These are phyloP conservation scores for Aspidapion aeneum DNA, from an alignment of 2,888 invertebrate genomes.

Conservation along the genomic window DNA sequence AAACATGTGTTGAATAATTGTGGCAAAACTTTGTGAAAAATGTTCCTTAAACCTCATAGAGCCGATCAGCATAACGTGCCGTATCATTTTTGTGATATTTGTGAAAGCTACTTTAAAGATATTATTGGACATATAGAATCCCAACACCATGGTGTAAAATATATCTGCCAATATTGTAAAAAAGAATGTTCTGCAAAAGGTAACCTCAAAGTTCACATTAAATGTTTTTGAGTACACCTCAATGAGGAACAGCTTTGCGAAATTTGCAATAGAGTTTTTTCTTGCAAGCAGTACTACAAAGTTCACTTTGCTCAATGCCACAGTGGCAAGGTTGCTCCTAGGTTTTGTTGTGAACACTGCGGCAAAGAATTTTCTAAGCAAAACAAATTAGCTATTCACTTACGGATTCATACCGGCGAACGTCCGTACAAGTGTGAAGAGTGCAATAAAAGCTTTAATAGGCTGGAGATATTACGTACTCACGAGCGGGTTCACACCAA, in stretches of 20 bases:
- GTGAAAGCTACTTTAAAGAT: background rate
- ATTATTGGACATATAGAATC: background rate
- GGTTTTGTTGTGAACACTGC: conserved; percentile 35
- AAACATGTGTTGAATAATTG: background rate
- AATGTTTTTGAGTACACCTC: background rate
- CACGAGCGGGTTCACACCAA: background rate
- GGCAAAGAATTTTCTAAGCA: conserved; percentile 46
- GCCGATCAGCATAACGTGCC: background rate
- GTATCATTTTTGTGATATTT: background rate
- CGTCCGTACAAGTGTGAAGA: background rate
- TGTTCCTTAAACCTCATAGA: background rate
- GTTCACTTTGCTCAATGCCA: background rate
- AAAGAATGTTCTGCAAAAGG: conserved; percentile 1
- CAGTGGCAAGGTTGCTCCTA: background rate
- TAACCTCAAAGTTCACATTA: conserved; percentile 18
- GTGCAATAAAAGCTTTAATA: background rate
- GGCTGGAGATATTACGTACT: background rate
- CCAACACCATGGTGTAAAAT: background rate
- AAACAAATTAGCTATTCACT: background rate
- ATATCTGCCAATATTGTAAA: background rate
- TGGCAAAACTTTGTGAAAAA: background rate
- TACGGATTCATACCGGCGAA: conserved; percentile 2
- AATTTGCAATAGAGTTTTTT: background rate
- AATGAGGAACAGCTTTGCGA: background rate
- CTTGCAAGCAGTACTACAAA: background rate